phyloP scores from a whole-genome alignment of 2,797 vertebrate genomes.

The Mus minutoides region DNA sequence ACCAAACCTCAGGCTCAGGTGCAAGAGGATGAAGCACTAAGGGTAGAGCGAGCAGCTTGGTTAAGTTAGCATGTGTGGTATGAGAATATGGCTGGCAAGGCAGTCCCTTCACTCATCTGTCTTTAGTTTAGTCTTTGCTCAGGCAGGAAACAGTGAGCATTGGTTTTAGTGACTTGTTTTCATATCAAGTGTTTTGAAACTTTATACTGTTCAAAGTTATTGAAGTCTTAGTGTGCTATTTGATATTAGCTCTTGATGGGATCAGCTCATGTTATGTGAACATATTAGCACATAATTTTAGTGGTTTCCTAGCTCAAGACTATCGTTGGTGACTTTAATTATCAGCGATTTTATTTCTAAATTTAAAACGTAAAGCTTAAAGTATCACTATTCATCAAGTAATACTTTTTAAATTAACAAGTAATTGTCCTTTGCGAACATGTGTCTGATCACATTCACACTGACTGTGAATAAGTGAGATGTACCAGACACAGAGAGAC shows the following conservation, averaged over 20 bases:
- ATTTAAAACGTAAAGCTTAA: slow-evolving; percentile 15
- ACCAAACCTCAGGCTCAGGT: neutral
- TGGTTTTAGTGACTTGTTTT: slow-evolving; percentile 11
- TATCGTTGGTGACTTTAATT: slow-evolving; percentile 38
- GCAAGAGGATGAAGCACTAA: neutral
- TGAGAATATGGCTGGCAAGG: neutral
- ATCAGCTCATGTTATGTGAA: neutral
- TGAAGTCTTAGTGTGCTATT: neutral
- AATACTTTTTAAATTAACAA: slow-evolving; percentile 25
- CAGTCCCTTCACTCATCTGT: neutral
- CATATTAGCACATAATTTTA: neutral
- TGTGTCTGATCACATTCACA: neutral
- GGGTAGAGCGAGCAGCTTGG: neutral
- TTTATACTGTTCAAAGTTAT: neutral
- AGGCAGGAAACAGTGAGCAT: neutral
- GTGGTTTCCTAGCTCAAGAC: neutral
- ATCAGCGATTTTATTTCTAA: slow-evolving; percentile 41
- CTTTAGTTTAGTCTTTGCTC: neutral
- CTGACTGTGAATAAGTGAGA: neutral
- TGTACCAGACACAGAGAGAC: neutral
- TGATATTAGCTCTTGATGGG: neutral
- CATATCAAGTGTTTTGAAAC: neutral
- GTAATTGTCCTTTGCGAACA: neutral
- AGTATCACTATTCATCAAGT: neutral
- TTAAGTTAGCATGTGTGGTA: neutral